These are phyloP conservation scores for Nomada goodeniana DNA, from an alignment of 2,888 invertebrate genomes.

Conservation along the genomic window DNA sequence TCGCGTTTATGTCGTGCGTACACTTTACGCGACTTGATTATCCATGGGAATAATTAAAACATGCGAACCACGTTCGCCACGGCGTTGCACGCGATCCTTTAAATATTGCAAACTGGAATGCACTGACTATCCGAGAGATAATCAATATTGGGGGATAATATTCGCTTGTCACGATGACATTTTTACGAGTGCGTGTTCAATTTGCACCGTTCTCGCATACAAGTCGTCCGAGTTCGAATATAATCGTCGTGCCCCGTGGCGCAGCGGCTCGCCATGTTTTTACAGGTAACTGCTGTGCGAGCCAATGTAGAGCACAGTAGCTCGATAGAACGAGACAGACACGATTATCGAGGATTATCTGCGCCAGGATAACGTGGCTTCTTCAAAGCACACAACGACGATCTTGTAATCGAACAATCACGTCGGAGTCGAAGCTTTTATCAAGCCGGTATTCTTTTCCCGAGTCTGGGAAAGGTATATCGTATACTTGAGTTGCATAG, in stretches of 20 bases:
- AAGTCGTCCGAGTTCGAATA: neutral
- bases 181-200: constrained; percentile 16
- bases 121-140: neutral
- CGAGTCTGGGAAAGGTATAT: too few relatives aligned
- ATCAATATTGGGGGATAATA: constrained; percentile 10
- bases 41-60: constrained; percentile 9
- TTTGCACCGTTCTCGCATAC: constrained; percentile 17
- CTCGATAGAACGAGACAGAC: constrained; percentile 30
- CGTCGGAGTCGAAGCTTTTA: too few relatives aligned
- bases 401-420: too few relatives aligned
- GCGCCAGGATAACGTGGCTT: constrained; percentile 37
- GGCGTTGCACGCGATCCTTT: neutral
- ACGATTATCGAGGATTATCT: constrained; percentile 51
- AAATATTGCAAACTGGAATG: neutral
- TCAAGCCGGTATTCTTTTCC: too few relatives aligned
- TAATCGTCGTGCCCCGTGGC: neutral
- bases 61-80: neutral
- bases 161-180: neutral
- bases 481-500: too few relatives aligned
- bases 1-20: neutral
- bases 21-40: neutral
- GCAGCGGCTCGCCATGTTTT: neutral
- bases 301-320: constrained; percentile 41
- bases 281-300: constrained; percentile 10
- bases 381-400: neutral